phyloP scores from a whole-genome alignment of 2,113 vertebrate species.

The Rhea americana region DNA sequence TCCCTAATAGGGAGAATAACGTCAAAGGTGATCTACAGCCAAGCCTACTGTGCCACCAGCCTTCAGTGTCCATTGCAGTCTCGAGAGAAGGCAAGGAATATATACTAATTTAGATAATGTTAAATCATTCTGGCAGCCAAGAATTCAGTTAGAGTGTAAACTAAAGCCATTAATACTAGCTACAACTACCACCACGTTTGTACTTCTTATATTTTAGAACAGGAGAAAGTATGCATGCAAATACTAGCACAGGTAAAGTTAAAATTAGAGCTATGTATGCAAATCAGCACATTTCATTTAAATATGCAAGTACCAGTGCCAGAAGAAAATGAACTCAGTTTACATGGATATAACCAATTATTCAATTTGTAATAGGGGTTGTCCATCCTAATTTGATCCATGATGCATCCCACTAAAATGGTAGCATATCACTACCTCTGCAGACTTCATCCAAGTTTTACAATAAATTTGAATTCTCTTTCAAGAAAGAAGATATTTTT shows the following conservation, averaged over 20 bases:
- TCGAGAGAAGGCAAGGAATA: background rate
- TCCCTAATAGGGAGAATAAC: background rate
- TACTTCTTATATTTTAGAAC: background rate
- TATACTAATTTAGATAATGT: fast-evolving
- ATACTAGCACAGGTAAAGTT: background rate
- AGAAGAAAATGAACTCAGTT: background rate
- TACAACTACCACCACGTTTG: background rate
- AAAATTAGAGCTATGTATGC: background rate
- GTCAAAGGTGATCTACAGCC: background rate
- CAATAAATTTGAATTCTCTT: background rate
- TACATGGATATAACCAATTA: background rate
- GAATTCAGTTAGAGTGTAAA: background rate
- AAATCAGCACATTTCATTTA: background rate
- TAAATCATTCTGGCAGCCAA: background rate
- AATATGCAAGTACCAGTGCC: background rate
- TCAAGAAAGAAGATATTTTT: background rate
- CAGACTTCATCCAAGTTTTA: background rate
- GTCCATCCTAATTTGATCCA: background rate
- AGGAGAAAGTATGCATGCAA: background rate
- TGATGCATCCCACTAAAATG: background rate
- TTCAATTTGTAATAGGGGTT: background rate
- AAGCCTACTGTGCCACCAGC: background rate
- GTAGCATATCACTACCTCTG: background rate
- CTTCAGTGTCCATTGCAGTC: background rate
- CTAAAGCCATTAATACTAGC: background rate